Base-by-base conservation (phyloP, 2,113 vertebrate species). In the Indri indri region DNA sequence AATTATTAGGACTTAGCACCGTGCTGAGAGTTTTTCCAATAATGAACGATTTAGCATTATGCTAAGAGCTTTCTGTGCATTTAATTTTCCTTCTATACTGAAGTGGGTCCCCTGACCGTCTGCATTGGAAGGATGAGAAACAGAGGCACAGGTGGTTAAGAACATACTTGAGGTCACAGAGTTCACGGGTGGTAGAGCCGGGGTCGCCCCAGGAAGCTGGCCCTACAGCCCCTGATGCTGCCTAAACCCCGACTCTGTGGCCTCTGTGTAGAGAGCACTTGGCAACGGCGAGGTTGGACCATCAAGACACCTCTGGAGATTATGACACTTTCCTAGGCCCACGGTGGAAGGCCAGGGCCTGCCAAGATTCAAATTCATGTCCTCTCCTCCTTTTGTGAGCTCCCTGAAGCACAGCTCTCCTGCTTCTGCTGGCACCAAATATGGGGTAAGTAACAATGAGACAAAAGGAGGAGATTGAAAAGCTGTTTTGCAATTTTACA, bases 331-430 rank as follows among this genome's bases (percentile, higher is more conserved):
- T 88, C 59, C 20, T 8, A 0, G 42, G 61, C 5, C 83, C 59
- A 4, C 59, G 0, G 6, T 0, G 25, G 65, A 57, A 63, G 84
- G 73, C 25, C 14, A 10, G 50, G 8, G 16, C 50, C 12, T n/a
- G 25, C 23, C 14, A 3, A 13, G 9, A 10, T 40, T 37, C 52
- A 23, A 4, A 34, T 1, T 59, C 10, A 17, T 0, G 0, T 57
- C 66, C 14, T 68, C 22, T 9, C 17, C 52, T 54, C 52, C 63
- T 45, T 63, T 54, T 42, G 3, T 50, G n/a, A 85, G 34, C n/a
- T 66, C 37, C 57, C 83, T 63, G 52, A 14, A 32, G 73, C 4
- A 6, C 11, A 52, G 34, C 47, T 11, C 54, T 52, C 47, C 30
- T 34, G 14, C 52, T 82, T 71, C 73, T 87, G 66, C 59, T 76